Base-by-base conservation (phyloP, 2,113 vertebrate species). In the Podilymbus podiceps region DNA sequence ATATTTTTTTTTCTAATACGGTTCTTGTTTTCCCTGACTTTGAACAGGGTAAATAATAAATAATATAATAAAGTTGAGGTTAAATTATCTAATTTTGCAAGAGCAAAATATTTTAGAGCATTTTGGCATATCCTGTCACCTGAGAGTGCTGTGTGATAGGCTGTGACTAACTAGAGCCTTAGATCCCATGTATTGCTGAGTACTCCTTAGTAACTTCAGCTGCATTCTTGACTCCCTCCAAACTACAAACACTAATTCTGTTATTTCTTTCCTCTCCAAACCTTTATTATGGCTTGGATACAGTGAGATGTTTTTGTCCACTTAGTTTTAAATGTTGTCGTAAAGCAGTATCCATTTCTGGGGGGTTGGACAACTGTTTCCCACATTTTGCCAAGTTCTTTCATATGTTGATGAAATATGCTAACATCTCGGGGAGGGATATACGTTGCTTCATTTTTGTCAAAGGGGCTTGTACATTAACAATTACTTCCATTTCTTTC, bases 361-460 rank as follows among this genome's bases (percentile, higher is more conserved):
- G 4, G 3, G 9, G 9, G 4, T 0, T 3, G 2, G 21, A 23
- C 9, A 9, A 30, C 5, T 11, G 8, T n/a, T 88, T 47, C 25
- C 27, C 11, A 0, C 49, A 4, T 68, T 84, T 83, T 60, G 53
- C 35, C 20, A 30, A 7, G 20, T 22, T 63, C 38, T 81, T 73
- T 59, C 56, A 66, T 11, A 4, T 4, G 12, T 66, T 86, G 35
- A 76, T 76, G 53, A 46, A 44, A 80, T 28, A 42, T 60, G n/a
- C 6, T 23, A 9, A 17, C 52, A 11, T 53, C 5, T 59, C 27
- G 38, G 38, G 38, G 38, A 9, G 38, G 38, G 9, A 38, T 38
- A 38, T 38, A 38, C 62, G 21, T 76, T 67, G 6, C 11, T 55
- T 93, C 7, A 13, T 55, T 73, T 80, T 83, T 93, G 40, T 76